Evolutionary conservation across 1,140 invertebrate genomes (phyloP), one percentile per base, ranked within the genome.

Genomic region (Aphidius gifuensis): DNA sequence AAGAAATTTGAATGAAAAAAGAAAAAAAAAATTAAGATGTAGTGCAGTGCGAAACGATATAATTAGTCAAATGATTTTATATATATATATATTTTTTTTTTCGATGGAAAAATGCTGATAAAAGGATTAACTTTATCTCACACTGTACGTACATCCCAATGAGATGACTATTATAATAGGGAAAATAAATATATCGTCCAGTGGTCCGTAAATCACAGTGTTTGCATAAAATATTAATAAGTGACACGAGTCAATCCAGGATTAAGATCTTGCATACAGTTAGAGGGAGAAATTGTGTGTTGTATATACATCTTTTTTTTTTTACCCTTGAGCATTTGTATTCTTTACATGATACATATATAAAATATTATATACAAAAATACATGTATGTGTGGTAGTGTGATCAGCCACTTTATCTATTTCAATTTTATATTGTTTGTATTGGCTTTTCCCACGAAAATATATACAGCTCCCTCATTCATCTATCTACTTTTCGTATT

Each of bases 151-250:
- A 9, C 50, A 3, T 11, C 32, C 39, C 38, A 5, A 9, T 4
- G 9, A 38, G 38, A 4, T 53, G 51, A 53, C 51, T 23, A 55
- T 55, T 55, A 55, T 16, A 55, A 55, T 40, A 40, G n/a, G 21
- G 53, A 55, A 43, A 55, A 40, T 16, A 40, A 42, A 42, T 40
- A 42, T 46, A 57, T 50, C 39, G 46, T 42, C 21, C 55, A 44
- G 44, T 62, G 67, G 60, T 65, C 67, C 74, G 71, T 79, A 79
- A 80, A 80, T 80, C 78, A 77, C 67, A 69, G 71, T 78, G 78
- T 81, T 81, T 80, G 78, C 78, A 81, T 81, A 80, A 81, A 81
- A 81, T 81, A 80, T 81, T 80, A 81, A 80, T 81, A 80, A 80
- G 78, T 76, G 77, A 80, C 78, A 81, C 77, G 78, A 81, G 79